Conservation (phyloP, 1,140 invertebrate genomes). For the Drosophila arawakana region DNA sequence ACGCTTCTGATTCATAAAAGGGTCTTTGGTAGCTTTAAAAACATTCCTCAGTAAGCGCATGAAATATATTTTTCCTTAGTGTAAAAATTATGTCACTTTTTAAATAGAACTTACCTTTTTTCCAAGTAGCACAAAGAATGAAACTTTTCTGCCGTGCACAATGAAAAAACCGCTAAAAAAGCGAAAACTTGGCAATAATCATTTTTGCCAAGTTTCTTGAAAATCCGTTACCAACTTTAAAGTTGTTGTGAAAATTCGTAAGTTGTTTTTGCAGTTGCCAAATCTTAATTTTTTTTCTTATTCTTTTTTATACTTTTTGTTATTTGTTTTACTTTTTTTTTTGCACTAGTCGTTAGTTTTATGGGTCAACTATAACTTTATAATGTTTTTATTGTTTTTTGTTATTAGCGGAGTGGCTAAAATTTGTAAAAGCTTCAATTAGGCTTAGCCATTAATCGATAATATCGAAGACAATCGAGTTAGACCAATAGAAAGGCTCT, state of each 20-base stretch:
- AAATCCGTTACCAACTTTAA: slow-evolving; percentile 69
- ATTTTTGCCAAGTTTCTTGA: slow-evolving; percentile 52
- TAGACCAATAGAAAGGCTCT: not conserved
- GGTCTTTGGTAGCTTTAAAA: not conserved
- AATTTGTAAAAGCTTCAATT: slow-evolving; percentile 30
- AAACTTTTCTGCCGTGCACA: not conserved
- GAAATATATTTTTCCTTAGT: not conserved
- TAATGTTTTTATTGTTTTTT: slow-evolving; percentile 13
- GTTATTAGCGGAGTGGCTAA: not conserved
- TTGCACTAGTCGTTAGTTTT: slow-evolving; percentile 38
- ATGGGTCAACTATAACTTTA: slow-evolving; percentile 31
- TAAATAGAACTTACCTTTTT: slow-evolving; percentile 22
- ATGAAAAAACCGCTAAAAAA: slow-evolving; percentile 22
- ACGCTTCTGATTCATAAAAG: not conserved
- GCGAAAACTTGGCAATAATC: slow-evolving; percentile 51
- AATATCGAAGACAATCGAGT: slow-evolving; percentile 13
- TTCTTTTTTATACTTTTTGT: too few relatives aligned
- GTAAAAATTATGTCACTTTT: not conserved
- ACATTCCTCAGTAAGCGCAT: not conserved
- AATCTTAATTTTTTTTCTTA: slow-evolving; percentile 38
- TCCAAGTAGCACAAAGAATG: slow-evolving; percentile 14
- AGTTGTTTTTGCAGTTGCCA: slow-evolving; percentile 61
- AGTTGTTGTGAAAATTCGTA: slow-evolving; percentile 70
- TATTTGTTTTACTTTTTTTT: slow-evolving; percentile 27
- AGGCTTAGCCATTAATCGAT: slow-evolving; percentile 16